Evolutionary conservation across 2,888 invertebrate genomes (phyloP), one percentile per base, ranked within the genome.

Genomic region (Cyclophora albipunctata): DNA sequence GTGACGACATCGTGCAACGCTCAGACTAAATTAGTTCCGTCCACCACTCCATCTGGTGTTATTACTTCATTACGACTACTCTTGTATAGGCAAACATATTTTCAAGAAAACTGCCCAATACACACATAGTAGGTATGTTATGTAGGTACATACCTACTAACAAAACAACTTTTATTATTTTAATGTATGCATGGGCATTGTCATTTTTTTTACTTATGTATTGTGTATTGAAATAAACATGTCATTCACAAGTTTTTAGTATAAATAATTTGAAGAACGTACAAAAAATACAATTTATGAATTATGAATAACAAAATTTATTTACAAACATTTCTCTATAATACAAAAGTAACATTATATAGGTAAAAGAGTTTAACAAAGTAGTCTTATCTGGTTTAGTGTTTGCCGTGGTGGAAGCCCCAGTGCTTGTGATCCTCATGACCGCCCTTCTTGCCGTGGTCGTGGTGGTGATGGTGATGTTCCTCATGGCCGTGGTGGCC

Each of bases 381-480:
- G 53, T 42, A 44, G 73, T 70, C 62, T 68, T 75, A 79, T 65
- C 49, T 59, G 58, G 63, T 67, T 87, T 75, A 82, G 89, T 89
- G 84, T 81, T 91, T 88, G 71, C 87, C 88, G 61, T 88, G 87
- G 66, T 91, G 91, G 84, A 91, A 93, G 58, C 94, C 93, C 87
- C 93, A 93, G 68, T 94, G 92, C 75, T 94, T 93, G 58, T 92
- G 93, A 54, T 92, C 92, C 57, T 93, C 91, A 72, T 94, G 93
- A 50, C 92, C 93, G 46, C 93, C 93, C 73, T 95, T 95, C 84
- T 94, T 94, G 65, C 93, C 94, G 71, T 93, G 93, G 67, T 93
- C 92, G 62, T 93, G 92, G 63, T 95, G 92, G 69, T 94, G 91
- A 59, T 92, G 90, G 69, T 93, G 93, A 69, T 94, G 93, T 51